Evolutionary conservation across 2,113 vertebrate species (phyloP), one percentile per base, ranked within the genome.

Genomic region (Malurus melanocephalus): DNA sequence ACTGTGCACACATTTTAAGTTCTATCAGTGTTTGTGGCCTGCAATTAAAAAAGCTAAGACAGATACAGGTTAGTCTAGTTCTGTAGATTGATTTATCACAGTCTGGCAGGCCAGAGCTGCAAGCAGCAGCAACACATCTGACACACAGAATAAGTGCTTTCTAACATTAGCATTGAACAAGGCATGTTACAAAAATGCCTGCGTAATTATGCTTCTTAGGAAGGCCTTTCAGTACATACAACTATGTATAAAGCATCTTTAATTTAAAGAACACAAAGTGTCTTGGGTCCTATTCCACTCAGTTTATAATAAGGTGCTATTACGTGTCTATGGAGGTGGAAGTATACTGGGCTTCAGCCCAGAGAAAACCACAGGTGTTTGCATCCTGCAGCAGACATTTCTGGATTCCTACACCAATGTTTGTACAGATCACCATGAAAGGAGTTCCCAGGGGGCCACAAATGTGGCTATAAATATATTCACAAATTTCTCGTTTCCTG

Each of bases 91-190:
- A 90, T 92, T 95, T 80, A 77, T 49, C 56, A 51, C 0, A 2
- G 38, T 62, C 43, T 4, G 0, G 1, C 19, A 62, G 80, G 56
- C 40, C 43, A 72, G 81, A 60, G 60, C 40, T 79, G 56, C 77
- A 78, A n/a, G 16, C 19, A 74, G 73, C 78, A 83, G 85, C 68
- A 93, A 9, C 61, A 49, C 3, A 15, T 38, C 86, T 74, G 79
- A 71, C 75, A 75, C 66, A 40, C 74, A 90, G 82, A 87, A n/a
- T 45, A 80, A 87, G 67, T 66, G 33, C 71, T 93, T 90, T 75
- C 87, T 93, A 88, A 89, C 81, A 89, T 87, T 87, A 93, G 82
- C 92, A 64, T 40, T 69, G 67, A 68, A 71, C 79, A 53, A 85
- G 76, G 57, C 15, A 11, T 92, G 69, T 76, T 72, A 80, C 24